Conservation (phyloP, 1,140 invertebrate genomes). For the Microvelia longipes region DNA sequence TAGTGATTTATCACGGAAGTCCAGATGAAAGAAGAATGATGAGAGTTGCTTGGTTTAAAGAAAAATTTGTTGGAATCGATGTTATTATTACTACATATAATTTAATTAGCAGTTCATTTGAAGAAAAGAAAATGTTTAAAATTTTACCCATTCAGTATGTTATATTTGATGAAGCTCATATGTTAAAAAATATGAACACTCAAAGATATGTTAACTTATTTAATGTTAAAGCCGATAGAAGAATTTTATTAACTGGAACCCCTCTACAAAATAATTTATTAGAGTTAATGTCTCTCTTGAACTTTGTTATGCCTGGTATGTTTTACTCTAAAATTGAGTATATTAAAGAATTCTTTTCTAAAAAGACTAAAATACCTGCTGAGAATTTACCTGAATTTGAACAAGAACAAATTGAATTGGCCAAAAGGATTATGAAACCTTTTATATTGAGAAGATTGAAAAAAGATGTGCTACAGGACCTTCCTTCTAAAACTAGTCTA, state of each 20-base stretch:
- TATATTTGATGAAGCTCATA: slow-evolving; percentile 93
- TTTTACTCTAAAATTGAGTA: slow-evolving; percentile 78
- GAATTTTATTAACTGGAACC: slow-evolving; percentile 77
- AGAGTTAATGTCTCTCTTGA: slow-evolving; percentile 85
- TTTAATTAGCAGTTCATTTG: slow-evolving; percentile 58
- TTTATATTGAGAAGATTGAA: slow-evolving; percentile 87
- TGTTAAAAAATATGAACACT: slow-evolving; percentile 94
- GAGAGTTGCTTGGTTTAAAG: slow-evolving; percentile 57
- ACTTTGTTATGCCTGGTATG: slow-evolving; percentile 91
- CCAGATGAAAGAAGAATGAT: slow-evolving; percentile 66
- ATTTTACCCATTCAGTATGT: slow-evolving; percentile 79
- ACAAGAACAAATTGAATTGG: slow-evolving; percentile 73
- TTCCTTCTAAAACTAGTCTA: slow-evolving; percentile 62
- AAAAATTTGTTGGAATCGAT: slow-evolving; percentile 57
- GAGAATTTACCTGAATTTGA: slow-evolving; percentile 55
- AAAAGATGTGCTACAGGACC: slow-evolving; percentile 60
- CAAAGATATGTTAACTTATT: slow-evolving; percentile 77
- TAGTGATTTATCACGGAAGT: slow-evolving; percentile 75
- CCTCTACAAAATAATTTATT: slow-evolving; percentile 91
- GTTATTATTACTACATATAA: slow-evolving; percentile 80
- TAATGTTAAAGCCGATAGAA: slow-evolving; percentile 64
- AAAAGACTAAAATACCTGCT: slow-evolving; percentile 27
- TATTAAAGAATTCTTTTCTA: slow-evolving; percentile 68
- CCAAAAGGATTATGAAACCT: slow-evolving; percentile 89
- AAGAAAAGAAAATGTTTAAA: slow-evolving; percentile 81